Evolutionary conservation across 1,140 invertebrate genomes (phyloP).

Genomic region (Cataglyphis hispanica): DNA sequence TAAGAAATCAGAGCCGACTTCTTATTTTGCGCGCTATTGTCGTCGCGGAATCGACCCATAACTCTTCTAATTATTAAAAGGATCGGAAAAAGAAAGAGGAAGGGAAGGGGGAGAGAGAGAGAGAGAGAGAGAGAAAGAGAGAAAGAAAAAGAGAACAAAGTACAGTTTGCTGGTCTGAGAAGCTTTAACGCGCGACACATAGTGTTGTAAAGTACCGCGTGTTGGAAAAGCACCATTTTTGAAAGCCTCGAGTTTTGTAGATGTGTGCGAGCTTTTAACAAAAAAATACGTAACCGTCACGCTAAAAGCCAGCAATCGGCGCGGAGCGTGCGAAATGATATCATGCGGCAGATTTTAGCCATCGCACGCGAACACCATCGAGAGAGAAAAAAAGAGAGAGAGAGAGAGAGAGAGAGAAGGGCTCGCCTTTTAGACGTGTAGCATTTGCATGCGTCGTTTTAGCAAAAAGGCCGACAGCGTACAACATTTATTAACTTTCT

Average conservation of each 20-base stretch:
- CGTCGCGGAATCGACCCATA: constrained; percentile 28
- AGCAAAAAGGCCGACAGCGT: constrained; percentile 33
- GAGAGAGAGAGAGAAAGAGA: background rate
- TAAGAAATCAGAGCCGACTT: constrained; percentile 21
- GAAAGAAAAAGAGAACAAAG: background rate
- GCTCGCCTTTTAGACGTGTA: constrained; percentile 31
- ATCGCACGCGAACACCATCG: background rate
- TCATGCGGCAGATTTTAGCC: constrained; percentile 50
- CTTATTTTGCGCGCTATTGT: constrained; percentile 54
- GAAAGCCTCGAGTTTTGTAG: background rate
- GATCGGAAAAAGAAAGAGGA: background rate
- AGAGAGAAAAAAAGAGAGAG: background rate
- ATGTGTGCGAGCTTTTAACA: constrained; percentile 35
- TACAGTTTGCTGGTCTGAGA: background rate
- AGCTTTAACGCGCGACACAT: constrained; percentile 49
- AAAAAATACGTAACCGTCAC: constrained; percentile 31
- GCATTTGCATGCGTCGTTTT: constrained; percentile 17
- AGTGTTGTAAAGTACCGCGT: background rate
- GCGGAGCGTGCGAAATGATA: constrained; percentile 43
- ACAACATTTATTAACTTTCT: constrained; percentile 54
- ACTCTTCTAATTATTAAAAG: constrained; percentile 46
- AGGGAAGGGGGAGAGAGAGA: background rate
- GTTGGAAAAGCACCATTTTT: constrained; percentile 43
- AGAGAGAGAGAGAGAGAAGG: background rate
- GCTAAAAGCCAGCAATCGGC: constrained; percentile 53